Conservation (phyloP, 2,888 invertebrate genomes). For the Boloria selene region DNA sequence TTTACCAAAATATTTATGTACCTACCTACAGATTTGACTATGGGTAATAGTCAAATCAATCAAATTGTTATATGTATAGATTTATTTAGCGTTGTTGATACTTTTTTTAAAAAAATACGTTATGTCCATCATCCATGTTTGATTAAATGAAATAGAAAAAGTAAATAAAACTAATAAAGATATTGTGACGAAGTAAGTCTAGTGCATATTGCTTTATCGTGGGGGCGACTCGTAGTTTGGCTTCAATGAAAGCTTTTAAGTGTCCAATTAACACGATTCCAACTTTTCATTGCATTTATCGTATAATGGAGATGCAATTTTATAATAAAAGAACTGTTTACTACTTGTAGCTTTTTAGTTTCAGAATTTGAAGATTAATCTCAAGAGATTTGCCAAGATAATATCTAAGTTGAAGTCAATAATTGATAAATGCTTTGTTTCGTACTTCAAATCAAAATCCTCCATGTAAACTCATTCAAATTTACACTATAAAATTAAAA, state of each 20-base stretch:
- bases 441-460: too few relatives aligned
- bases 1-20: too few relatives aligned
- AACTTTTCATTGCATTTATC: neutral
- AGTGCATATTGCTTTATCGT: conserved; percentile 16
- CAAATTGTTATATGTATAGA: too few relatives aligned
- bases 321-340: neutral
- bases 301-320: neutral
- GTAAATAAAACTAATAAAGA: conserved; percentile 2
- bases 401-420: too few relatives aligned
- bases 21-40: too few relatives aligned
- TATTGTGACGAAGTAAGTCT: neutral
- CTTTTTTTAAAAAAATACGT: neutral
- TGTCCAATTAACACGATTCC: conserved; percentile 22
- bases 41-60: too few relatives aligned
- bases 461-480: too few relatives aligned
- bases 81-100: neutral
- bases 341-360: too few relatives aligned
- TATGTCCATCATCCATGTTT: neutral
- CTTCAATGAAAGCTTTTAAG: conserved; percentile 30
- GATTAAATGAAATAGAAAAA: conserved; percentile 3
- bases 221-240: conserved; percentile 18
- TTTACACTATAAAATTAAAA: too few relatives aligned
- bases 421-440: too few relatives aligned
- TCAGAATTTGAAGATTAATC: too few relatives aligned
- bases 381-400: too few relatives aligned